Percentiles rank a stretch among this genome's conserved stretches.
phyloP scores from a whole-genome alignment of 1,140 invertebrate species.

The Oryzaephilus surinamensis region DNA sequence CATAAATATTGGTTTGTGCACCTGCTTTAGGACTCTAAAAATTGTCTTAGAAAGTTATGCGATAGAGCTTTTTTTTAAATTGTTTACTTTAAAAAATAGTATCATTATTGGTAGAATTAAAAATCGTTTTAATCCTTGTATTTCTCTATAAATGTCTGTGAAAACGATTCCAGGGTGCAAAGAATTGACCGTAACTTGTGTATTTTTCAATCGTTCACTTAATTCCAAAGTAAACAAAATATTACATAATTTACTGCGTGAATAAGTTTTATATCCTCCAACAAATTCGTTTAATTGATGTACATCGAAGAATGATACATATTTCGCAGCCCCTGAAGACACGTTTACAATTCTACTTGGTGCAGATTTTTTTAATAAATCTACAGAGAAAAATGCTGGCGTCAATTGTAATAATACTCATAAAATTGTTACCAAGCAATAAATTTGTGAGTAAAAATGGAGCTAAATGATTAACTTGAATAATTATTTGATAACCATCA shows the following conservation, averaged over 20 bases:
- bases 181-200: constrained; percentile 23
- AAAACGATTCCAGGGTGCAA: constrained; percentile 30
- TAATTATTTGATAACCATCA: constrained; percentile 41
- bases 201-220: constrained; percentile 43
- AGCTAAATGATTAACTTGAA: constrained; percentile 45
- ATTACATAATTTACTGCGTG: constrained; percentile 60
- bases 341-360: constrained; percentile 59
- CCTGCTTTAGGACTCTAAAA: constrained; percentile 23
- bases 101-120: constrained; percentile 3
- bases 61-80: not conserved
- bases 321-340: constrained; percentile 50
- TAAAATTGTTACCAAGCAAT: constrained; percentile 37
- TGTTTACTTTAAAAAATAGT: constrained; percentile 14
- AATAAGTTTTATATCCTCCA: constrained; percentile 36
- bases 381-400: constrained; percentile 39
- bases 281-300: constrained; percentile 44
- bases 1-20: constrained; percentile 23
- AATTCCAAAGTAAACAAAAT: constrained; percentile 56
- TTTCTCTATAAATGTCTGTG: constrained; percentile 29
- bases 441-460: constrained; percentile 45
- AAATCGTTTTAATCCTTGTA: constrained; percentile 10
- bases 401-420: not conserved
- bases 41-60: constrained; percentile 2
- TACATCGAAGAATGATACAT: constrained; percentile 47
- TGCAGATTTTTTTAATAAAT: constrained; percentile 41